Evolutionary conservation across 2,113 vertebrate species (phyloP).

Genomic region (Callipepla californica): DNA sequence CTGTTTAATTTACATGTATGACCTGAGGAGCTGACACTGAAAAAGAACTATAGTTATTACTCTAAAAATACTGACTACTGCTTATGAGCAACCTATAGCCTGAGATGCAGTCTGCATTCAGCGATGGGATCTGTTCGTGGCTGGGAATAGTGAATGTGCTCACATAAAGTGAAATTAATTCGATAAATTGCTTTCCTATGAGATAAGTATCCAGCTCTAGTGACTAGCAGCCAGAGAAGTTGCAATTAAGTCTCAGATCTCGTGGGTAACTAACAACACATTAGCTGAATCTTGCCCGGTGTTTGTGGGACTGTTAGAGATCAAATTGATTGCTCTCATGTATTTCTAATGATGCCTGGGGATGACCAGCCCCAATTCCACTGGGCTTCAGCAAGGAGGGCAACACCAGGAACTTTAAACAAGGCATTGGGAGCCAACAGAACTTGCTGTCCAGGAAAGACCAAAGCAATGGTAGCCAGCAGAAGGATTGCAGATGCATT

Average conservation of each 20-base stretch:
- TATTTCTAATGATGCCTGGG: not conserved
- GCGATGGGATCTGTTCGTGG: not conserved
- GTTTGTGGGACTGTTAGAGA: not conserved
- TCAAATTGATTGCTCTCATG: not conserved
- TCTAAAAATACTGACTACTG: slow-evolving; percentile 43
- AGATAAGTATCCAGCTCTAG: not conserved
- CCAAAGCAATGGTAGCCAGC: not conserved
- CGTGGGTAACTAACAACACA: not conserved
- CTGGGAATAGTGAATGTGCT: not conserved
- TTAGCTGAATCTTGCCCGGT: not conserved
- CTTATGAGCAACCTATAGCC: slow-evolving; percentile 15
- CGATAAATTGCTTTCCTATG: not conserved
- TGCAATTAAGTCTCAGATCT: slow-evolving; percentile 41
- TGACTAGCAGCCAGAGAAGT: slow-evolving; percentile 18
- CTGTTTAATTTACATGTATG: slow-evolving; percentile 63
- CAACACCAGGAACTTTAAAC: not conserved
- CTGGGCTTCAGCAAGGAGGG: not conserved
- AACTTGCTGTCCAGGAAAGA: not conserved
- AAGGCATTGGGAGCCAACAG: not conserved
- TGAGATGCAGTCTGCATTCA: slow-evolving; percentile 3
- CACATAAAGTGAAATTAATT: slow-evolving; percentile 29
- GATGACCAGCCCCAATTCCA: not conserved
- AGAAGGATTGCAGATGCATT: not conserved
- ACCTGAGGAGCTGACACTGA: slow-evolving; percentile 46
- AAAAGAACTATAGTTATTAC: slow-evolving; percentile 47